These are phyloP conservation scores for Netelia virgata DNA, from an alignment of 2,888 invertebrate species.

Conservation along the genomic window DNA sequence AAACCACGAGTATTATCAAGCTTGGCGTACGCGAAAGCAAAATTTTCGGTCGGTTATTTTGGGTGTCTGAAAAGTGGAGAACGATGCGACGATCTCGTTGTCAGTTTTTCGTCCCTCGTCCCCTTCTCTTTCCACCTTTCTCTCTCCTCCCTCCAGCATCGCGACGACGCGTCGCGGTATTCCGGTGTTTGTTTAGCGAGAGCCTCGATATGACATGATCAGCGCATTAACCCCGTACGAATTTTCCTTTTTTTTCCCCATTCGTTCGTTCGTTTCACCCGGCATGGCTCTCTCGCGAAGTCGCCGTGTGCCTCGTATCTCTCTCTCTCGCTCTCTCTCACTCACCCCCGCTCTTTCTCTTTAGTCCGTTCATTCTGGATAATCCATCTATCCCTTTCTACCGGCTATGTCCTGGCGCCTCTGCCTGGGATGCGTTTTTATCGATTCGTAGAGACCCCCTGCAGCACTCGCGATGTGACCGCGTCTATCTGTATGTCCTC, in stretches of 20 bases:
- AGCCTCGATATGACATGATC: slow-evolving; percentile 84
- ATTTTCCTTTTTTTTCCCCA: slow-evolving; percentile 81
- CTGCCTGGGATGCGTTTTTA: slow-evolving; percentile 85
- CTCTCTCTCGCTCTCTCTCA: slow-evolving; percentile 40
- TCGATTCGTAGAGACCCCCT: slow-evolving; percentile 84
- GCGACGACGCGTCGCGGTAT: slow-evolving; percentile 65
- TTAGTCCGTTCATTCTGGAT: slow-evolving; percentile 69
- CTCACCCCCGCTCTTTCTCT: slow-evolving; percentile 71
- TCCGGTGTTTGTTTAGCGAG: slow-evolving; percentile 82
- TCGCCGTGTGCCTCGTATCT: slow-evolving; percentile 55
- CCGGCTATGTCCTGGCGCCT: slow-evolving; percentile 79
- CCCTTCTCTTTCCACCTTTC: not conserved
- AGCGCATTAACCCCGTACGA: slow-evolving; percentile 84
- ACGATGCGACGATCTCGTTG: slow-evolving; percentile 40
- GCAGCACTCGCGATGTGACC: slow-evolving; percentile 62
- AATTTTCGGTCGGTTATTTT: slow-evolving; percentile 7
- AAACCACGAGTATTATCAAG: not conserved
- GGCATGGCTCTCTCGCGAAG: slow-evolving; percentile 52
- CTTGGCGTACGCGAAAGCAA: not conserved
- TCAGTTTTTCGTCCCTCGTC: slow-evolving; percentile 40
- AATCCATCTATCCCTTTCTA: slow-evolving; percentile 58
- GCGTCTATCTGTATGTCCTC: slow-evolving; percentile 75
- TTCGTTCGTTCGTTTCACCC: slow-evolving; percentile 46
- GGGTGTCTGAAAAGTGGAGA: slow-evolving; percentile 34
- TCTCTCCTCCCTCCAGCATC: not conserved